A percentile compares a stretch with the other conserved stretches of the same genome.
Conservation (phyloP, 1,140 invertebrate genomes). For the Procambarus virginalis region DNA sequence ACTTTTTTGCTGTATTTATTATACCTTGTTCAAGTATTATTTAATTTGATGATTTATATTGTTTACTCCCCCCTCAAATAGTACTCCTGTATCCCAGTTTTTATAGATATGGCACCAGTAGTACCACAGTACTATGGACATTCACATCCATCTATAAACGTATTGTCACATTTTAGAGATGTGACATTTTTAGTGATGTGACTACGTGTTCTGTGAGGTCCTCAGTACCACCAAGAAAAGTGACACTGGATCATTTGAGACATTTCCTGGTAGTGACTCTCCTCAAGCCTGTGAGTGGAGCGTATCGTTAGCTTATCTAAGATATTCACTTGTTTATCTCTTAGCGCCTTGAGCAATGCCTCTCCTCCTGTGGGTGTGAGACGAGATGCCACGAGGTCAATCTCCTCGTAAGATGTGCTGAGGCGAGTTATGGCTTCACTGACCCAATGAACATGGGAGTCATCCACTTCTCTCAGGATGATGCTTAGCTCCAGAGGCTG, state of each 20-base stretch:
- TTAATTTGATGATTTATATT: no score
- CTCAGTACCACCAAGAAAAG: constrained; percentile 30
- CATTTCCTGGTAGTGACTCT: not conserved
- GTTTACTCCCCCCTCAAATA: no score
- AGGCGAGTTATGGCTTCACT: not conserved
- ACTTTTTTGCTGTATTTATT: no score
- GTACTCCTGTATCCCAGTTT: no score
- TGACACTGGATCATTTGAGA: not conserved
- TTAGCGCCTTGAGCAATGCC: not conserved
- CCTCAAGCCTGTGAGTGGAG: not conserved
- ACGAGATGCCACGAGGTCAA: constrained; percentile 27
- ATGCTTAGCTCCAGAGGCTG: not conserved
- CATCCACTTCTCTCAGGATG: not conserved
- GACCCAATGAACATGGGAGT: not conserved
- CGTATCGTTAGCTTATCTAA: not conserved
- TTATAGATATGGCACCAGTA: no score
- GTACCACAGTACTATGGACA: no score
- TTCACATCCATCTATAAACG: no score
- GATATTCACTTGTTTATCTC: not conserved
- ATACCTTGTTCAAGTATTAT: no score
- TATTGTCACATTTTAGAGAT: no score
- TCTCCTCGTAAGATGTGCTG: not conserved
- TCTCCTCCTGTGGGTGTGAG: constrained; percentile 14
- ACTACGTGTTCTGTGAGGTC: not conserved
- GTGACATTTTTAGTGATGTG: no score